Evolutionary conservation across 2,888 invertebrate species (phyloP).

Genomic region (Creontiades dilutus): DNA sequence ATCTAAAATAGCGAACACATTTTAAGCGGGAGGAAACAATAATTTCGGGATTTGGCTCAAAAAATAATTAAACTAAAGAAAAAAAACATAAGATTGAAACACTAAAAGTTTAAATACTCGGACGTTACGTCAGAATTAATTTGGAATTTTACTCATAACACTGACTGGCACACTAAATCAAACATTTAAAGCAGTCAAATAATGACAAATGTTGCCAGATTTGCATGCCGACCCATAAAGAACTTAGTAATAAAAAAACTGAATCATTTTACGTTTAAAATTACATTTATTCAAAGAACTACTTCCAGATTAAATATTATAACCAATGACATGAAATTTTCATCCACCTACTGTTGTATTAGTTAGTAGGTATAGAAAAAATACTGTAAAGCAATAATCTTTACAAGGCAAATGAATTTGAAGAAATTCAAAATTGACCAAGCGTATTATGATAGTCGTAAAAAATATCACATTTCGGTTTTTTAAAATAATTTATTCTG

Average conservation of each 20-base stretch:
- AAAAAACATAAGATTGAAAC: too few relatives aligned
- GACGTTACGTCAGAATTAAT: too few relatives aligned
- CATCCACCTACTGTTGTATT: conserved; percentile 45
- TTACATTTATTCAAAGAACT: conserved; percentile 70
- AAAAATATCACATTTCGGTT: conserved; percentile 73
- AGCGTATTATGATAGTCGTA: conserved; percentile 73
- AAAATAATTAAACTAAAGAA: too few relatives aligned
- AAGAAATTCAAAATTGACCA: conserved; percentile 73
- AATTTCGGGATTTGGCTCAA: too few relatives aligned
- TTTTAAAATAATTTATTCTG: conserved; percentile 62
- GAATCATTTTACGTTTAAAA: conserved; percentile 59
- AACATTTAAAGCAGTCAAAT: not conserved
- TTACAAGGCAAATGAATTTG: conserved; percentile 65
- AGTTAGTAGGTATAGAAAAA: conserved; percentile 65
- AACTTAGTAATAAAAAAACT: conserved; percentile 43
- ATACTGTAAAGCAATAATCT: conserved; percentile 67
- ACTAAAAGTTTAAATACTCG: too few relatives aligned
- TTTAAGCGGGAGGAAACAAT: too few relatives aligned
- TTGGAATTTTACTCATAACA: too few relatives aligned
- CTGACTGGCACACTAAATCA: too few relatives aligned
- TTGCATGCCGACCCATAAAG: conserved; percentile 67
- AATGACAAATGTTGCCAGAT: not conserved
- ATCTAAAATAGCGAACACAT: too few relatives aligned
- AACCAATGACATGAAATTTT: conserved; percentile 71
- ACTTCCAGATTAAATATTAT: conserved; percentile 67